These are phyloP conservation scores for Proales similis DNA, from an alignment of 1,140 invertebrate species.

Conservation along the genomic window DNA sequence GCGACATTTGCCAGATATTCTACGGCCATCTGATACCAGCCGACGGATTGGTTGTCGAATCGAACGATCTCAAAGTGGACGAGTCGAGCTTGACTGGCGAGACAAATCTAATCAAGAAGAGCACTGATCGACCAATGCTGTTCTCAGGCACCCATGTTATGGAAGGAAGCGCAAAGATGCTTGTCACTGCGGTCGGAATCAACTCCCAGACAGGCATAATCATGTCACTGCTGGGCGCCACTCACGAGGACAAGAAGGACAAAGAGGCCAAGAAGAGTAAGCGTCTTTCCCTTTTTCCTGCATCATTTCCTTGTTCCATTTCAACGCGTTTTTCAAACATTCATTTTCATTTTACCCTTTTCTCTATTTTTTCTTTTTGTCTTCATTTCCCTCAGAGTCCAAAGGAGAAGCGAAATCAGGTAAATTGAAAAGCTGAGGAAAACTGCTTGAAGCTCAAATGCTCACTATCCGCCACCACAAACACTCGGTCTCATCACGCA, in stretches of 20 bases:
- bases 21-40: slow-evolving; percentile 83
- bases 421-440: no score
- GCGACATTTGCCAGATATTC: slow-evolving; percentile 84
- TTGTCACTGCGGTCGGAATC: slow-evolving; percentile 94
- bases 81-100: slow-evolving; percentile 97
- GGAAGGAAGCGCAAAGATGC: slow-evolving; percentile 99
- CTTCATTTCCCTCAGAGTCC: background rate
- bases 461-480: no score
- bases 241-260: slow-evolving; percentile 4
- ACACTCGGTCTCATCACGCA: no score
- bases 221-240: slow-evolving; percentile 83
- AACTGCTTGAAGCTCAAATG: no score
- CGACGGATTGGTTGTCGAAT: slow-evolving; percentile 94
- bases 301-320: no score
- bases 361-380: background rate
- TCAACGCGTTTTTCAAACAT: no score
- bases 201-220: slow-evolving; percentile 99
- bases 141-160: slow-evolving; percentile 98
- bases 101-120: slow-evolving; percentile 98
- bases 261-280: background rate
- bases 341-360: background rate
- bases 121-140: slow-evolving; percentile 79
- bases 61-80: slow-evolving; percentile 96
- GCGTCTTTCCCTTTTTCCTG: no score
- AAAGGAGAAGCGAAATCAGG: no score